A percentile compares a stretch with the other conserved stretches of the same genome.
phyloP scores from a whole-genome alignment of 2,888 invertebrate genomes.

The Xylota sylvarum region DNA sequence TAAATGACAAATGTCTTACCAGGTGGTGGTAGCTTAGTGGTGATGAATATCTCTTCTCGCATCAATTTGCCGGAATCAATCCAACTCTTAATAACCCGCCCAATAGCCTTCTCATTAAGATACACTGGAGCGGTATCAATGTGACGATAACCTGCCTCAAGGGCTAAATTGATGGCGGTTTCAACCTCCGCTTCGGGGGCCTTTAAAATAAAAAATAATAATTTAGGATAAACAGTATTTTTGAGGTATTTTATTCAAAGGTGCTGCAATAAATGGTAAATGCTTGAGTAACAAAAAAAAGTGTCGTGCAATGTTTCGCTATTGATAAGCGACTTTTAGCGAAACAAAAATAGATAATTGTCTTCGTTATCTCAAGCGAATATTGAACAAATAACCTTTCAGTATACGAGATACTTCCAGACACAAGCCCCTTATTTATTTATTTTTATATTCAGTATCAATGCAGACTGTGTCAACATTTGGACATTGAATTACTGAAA shows the following conservation, averaged over 20 bases:
- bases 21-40: slow-evolving; percentile 91
- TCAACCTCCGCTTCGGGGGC: slow-evolving; percentile 89
- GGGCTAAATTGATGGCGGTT: slow-evolving; percentile 88
- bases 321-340: not conserved
- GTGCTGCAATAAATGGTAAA: too few relatives aligned
- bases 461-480: slow-evolving; percentile 1
- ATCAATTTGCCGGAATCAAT: slow-evolving; percentile 88
- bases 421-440: slow-evolving; percentile 28
- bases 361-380: not conserved
- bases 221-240: not conserved
- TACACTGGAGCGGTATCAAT: slow-evolving; percentile 93
- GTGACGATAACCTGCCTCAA: slow-evolving; percentile 92
- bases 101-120: slow-evolving; percentile 91
- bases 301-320: not conserved
- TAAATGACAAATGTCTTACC: slow-evolving; percentile 83
- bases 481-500: slow-evolving; percentile 21
- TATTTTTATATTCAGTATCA: slow-evolving; percentile 19
- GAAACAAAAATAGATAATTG: not conserved
- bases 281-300: too few relatives aligned
- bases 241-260: too few relatives aligned
- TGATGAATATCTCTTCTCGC: slow-evolving; percentile 92
- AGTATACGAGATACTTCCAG: not conserved
- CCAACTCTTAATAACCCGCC: slow-evolving; percentile 90
- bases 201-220: slow-evolving; percentile 83
- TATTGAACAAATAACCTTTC: not conserved